Evolutionary conservation across 1,140 invertebrate species (phyloP).

Genomic region (Brachionus rotundiformis): DNA sequence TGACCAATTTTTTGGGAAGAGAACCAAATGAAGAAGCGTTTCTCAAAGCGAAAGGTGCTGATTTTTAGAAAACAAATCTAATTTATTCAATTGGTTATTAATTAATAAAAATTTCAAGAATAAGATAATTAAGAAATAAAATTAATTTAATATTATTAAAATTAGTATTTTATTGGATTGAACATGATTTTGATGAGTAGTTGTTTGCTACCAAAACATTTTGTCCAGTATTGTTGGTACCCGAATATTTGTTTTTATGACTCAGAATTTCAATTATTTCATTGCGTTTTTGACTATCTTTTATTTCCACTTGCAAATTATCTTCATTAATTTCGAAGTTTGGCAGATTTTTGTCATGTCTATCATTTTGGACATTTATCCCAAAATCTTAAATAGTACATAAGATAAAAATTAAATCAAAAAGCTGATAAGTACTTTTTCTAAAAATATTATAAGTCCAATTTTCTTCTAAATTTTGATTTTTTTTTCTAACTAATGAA

Average conservation of each 20-base stretch:
- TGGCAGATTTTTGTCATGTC: not conserved
- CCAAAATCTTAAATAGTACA: not conserved
- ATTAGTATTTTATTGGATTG: not conserved
- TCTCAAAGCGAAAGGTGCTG: constrained; percentile 66
- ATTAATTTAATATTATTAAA: not conserved
- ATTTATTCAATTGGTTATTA: not conserved
- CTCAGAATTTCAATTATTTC: not conserved
- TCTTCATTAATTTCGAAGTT: not conserved
- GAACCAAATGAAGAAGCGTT: constrained; percentile 67
- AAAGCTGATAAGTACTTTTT: too few species aligned
- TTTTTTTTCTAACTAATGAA: too few species aligned
- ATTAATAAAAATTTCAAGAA: not conserved
- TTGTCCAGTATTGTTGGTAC: not conserved
- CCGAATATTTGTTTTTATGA: not conserved
- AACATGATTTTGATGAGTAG: not conserved
- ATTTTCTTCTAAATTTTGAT: too few species aligned
- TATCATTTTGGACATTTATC: not conserved
- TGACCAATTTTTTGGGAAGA: constrained; percentile 67
- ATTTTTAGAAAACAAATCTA: constrained; percentile 53
- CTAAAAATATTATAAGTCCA: too few species aligned
- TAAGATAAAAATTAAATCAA: too few species aligned
- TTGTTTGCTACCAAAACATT: not conserved
- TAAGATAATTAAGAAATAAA: too few species aligned
- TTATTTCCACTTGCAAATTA: not conserved
- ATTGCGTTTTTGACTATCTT: not conserved